Evolutionary conservation across 1,140 invertebrate genomes (phyloP).

Genomic region (Alviniconcha marisindica): DNA sequence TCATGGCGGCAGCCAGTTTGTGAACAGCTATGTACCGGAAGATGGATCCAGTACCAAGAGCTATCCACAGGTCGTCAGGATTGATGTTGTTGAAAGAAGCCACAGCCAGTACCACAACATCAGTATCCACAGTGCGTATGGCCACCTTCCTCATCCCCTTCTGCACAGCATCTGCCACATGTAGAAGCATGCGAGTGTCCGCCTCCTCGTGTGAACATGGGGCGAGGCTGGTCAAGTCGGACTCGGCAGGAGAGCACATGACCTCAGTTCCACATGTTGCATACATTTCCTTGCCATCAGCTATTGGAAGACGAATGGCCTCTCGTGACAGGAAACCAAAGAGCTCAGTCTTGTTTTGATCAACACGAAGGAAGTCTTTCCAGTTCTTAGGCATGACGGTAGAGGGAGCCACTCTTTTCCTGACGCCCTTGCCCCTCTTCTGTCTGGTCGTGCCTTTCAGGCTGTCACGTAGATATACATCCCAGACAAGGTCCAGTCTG

Average conservation of each 20-base stretch:
- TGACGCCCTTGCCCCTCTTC: neutral
- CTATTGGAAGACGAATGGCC: neutral
- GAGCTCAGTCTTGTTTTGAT: slow-evolving; percentile 5
- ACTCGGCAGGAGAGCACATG: neutral
- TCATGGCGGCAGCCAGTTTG: neutral
- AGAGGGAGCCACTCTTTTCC: neutral
- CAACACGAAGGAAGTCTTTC: neutral
- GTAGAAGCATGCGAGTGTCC: neutral
- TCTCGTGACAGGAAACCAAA: neutral
- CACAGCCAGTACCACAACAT: neutral
- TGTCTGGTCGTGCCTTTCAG: neutral
- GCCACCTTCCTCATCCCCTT: neutral
- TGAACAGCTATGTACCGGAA: neutral
- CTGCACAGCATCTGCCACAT: neutral
- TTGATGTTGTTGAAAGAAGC: neutral
- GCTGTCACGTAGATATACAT: neutral
- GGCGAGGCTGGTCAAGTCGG: neutral
- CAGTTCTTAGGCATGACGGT: neutral
- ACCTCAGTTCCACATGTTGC: neutral
- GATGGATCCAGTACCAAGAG: neutral
- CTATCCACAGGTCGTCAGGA: slow-evolving; percentile 8
- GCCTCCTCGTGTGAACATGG: slow-evolving; percentile 13
- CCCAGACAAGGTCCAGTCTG: slow-evolving; percentile 15
- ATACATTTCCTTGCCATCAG: neutral
- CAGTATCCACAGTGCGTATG: slow-evolving; percentile 1